Base-by-base conservation (phyloP, 2,797 vertebrate genomes). In the Falco berigora region DNA sequence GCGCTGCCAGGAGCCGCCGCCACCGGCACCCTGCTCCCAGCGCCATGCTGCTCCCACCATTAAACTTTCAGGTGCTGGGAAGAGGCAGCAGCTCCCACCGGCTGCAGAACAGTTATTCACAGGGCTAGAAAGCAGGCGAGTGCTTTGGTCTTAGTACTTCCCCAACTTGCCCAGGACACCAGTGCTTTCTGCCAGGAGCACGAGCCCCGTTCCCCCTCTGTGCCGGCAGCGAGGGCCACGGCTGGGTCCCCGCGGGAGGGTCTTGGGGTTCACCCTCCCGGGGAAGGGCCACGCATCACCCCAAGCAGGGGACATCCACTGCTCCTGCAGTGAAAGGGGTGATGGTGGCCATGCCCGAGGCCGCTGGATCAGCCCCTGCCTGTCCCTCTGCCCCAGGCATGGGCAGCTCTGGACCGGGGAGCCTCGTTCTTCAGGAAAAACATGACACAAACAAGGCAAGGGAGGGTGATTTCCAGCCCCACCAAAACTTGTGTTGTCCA, bases 191-290 rank as follows among this genome's bases (percentile, higher is more conserved):
- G n/a, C 14, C 46, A 32, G 62, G 38, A 21, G 23, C 2, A 6
- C n/a, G 49, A 55, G 44, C 10, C 38, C 36, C 28, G 4, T 17
- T 44, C 14, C 58, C 32, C 12, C 24, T 14, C 20, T 2, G 13
- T 50, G 56, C 28, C 0, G 0, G 46, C 4, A 9, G 16, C 0
- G 1, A 69, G 20, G 7, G 44, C 8, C 59, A 32, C 0, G 1
- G 91, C 40, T 71, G 7, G 3, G n/a, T 10, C 18, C 19, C 73
- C 5, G 0, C 1, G 4, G 55, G 13, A 50, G 7, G 67, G 24
- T 27, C 85, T 67, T 71, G 80, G 84, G 53, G 36, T n/a, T 71
- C 67, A 30, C 1, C 6, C 5, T 42, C 61, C 36, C 4, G 7
- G 36, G 68, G 15, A 83, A 8, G 32, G 32, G 36, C 32, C 53